Conservation (phyloP, 2,113 vertebrate species). For the Scomber japonicus region DNA sequence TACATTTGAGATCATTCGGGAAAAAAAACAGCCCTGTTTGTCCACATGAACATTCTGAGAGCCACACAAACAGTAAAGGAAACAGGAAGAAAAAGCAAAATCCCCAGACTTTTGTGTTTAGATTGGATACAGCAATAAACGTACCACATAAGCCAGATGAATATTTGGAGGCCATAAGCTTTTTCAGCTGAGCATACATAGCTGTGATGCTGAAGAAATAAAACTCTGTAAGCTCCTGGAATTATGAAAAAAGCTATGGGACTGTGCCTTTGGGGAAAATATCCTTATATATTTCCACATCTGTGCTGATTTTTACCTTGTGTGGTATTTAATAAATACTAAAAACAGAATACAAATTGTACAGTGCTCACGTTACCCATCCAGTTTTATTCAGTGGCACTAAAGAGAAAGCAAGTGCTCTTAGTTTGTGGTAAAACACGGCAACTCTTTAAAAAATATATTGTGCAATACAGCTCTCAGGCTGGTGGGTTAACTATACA, state of each 20-base stretch:
- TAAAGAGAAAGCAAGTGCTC: conserved; percentile 35
- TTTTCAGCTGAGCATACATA: conserved; percentile 71
- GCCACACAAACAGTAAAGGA: conserved; percentile 74
- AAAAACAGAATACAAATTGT: conserved; percentile 29
- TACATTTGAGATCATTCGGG: conserved; percentile 76
- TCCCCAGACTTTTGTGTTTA: conserved; percentile 82
- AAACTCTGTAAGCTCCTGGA: conserved; percentile 48
- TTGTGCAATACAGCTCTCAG: conserved; percentile 60
- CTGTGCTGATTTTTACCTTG: conserved; percentile 57
- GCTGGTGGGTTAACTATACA: conserved; percentile 52
- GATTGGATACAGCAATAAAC: conserved; percentile 73
- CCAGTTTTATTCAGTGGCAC: conserved; percentile 22
- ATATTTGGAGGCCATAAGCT: conserved; percentile 73
- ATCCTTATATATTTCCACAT: conserved; percentile 53
- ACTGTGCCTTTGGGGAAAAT: conserved; percentile 49
- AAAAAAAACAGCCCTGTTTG: conserved; percentile 72
- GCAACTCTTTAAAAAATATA: conserved; percentile 31
- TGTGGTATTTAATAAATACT: conserved; percentile 18
- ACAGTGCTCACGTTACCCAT: conserved; percentile 12
- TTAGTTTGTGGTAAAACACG: conserved; percentile 42
- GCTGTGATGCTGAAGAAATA: conserved; percentile 54
- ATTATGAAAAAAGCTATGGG: conserved; percentile 35
- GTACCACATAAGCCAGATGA: conserved; percentile 56
- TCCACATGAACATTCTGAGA: conserved; percentile 76
- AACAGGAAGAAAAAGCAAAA: conserved; percentile 74